Base-by-base conservation (phyloP, 2,888 invertebrate genomes). In the Ochropleura plecta region DNA sequence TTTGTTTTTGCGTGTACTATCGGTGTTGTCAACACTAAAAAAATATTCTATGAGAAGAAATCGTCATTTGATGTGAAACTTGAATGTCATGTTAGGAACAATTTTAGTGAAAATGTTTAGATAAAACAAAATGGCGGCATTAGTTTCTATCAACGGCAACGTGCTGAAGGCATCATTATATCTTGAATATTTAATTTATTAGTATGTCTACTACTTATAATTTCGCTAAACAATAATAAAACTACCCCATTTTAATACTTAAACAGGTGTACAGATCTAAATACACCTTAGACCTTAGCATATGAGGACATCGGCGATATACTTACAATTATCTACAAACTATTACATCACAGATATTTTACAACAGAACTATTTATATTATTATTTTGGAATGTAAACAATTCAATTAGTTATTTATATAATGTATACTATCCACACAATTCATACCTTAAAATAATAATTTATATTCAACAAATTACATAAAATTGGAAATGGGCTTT, bases 311-410 rank as follows among this genome's bases (percentile, higher is more conserved):
- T 78, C 64, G 42, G 85, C 70, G 57, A 78, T 81, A 78, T 74
- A 79, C 83, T 80, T 87, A 87, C 49, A 78, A 63, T 74, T 85
- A 87, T 78, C 78, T 87, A 87, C 75, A 86, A 89, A 88, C 90
- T 91, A 92, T 88, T 85, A 92, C 91, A 93, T 94, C 94, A 94
- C 94, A 94, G 94, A 93, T 93, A 92, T 89, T 90, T 93, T 91
- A 92, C 90, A 91, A 91, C 90, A 90, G 86, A 89, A 89, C 85
- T 86, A 87, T 85, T 77, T 82, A 78, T 76, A 81, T 70, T 84
- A 70, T 82, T 74, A 82, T 81, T 77, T 74, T 80, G 87, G 87
- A 87, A 87, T 87, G 87, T 84, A 76, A 75, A 82, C 71, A 70
- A 74, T 72, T 30, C 0, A 70, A 71, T 59, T 74, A 16, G 70